phyloP scores from a whole-genome alignment of 2,888 invertebrate species.

The Nebria brevicollis region DNA sequence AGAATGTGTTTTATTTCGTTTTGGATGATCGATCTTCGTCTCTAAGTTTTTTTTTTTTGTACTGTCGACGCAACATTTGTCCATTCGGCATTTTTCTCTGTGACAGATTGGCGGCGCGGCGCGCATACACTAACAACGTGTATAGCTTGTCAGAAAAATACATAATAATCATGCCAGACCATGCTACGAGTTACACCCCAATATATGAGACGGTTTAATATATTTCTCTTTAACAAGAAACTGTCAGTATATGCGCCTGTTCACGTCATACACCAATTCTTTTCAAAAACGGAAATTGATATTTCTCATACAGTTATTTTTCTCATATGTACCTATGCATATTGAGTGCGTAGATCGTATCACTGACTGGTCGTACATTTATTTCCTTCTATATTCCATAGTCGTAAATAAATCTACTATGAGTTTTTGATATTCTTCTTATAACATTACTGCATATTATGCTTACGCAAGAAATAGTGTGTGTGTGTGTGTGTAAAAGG shows the following conservation, averaged over 20 bases:
- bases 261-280: conserved; percentile 40
- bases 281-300: conserved; percentile 39
- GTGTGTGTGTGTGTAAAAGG: background rate
- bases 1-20: background rate
- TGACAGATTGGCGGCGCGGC: conserved; percentile 34
- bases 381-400: too few relatives aligned
- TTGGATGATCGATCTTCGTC: conserved; percentile 13
- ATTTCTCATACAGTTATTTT: conserved; percentile 14
- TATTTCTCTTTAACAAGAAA: conserved; percentile 44
- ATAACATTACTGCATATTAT: too few relatives aligned
- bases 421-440: too few relatives aligned
- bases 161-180: conserved; percentile 32
- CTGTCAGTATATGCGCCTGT: conserved; percentile 32
- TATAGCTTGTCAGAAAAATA: conserved; percentile 40
- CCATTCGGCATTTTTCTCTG: conserved; percentile 43
- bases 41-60: conserved; percentile 1
- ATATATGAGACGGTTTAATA: conserved; percentile 17
- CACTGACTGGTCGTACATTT: too few relatives aligned
- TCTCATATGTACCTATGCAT: background rate
- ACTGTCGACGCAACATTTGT: conserved; percentile 25
- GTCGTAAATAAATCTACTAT: too few relatives aligned
- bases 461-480: background rate
- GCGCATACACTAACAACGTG: conserved; percentile 30
- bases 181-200: background rate
- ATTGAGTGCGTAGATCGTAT: too few relatives aligned